Conservation (phyloP, 2,888 invertebrate species). For the Lasioglossum marginatum region DNA sequence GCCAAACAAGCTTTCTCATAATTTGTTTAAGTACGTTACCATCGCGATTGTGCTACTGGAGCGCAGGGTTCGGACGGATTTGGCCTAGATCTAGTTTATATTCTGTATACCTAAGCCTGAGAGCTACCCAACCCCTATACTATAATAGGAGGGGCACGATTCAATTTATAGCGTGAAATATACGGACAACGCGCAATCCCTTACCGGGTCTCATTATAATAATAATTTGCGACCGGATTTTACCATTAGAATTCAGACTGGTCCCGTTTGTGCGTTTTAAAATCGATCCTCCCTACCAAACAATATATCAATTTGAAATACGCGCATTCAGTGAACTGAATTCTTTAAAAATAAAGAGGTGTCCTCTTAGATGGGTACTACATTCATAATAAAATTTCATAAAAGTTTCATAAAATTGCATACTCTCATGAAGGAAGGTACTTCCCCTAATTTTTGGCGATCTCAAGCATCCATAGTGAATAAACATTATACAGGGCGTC, state of each 20-base stretch:
- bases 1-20: constrained; percentile 52
- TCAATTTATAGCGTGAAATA: constrained; percentile 62
- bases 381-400: too few species aligned
- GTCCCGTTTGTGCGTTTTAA: neutral
- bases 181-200: constrained; percentile 42
- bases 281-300: neutral
- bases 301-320: neutral
- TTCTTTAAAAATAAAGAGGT: neutral
- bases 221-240: constrained; percentile 47
- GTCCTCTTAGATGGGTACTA: too few species aligned
- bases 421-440: neutral
- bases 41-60: constrained; percentile 42
- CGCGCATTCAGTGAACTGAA: neutral
- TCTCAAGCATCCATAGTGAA: neutral
- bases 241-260: constrained; percentile 19
- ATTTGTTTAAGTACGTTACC: constrained; percentile 51
- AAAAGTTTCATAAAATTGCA: neutral
- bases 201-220: constrained; percentile 46
- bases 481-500: too few species aligned
- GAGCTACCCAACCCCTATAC: constrained; percentile 27
- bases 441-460: neutral
- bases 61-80: constrained; percentile 62
- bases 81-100: constrained; percentile 58
- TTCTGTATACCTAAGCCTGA: constrained; percentile 32
- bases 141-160: constrained; percentile 56